Percentiles rank a stretch among this genome's conserved stretches.
phyloP scores from a whole-genome alignment of 1,140 invertebrate species.

The Tachypleus tridentatus region DNA sequence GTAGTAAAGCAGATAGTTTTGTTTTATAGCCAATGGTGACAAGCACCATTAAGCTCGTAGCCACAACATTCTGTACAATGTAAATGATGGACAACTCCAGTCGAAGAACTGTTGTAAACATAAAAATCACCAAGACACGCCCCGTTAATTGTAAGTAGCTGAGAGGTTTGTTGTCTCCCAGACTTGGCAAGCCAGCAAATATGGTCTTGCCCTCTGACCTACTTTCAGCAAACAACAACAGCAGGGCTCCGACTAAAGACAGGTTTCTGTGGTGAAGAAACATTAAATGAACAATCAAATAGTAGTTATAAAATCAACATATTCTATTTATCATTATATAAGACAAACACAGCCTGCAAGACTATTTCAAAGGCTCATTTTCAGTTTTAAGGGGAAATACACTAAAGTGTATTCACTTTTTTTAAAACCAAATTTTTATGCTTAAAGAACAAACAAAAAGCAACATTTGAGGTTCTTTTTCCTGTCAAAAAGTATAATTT shows the following conservation, averaged over 20 bases:
- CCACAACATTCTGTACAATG: conserved; percentile 80
- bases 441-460: too few species aligned
- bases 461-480: too few species aligned
- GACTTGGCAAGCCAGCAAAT: conserved; percentile 93
- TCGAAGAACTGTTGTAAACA: conserved; percentile 93
- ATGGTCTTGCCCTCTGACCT: conserved; percentile 73
- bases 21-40: conserved; percentile 98
- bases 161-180: conserved; percentile 95
- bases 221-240: conserved; percentile 89
- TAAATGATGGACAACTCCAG: conserved; percentile 81
- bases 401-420: too few species aligned
- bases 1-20: conserved; percentile 87
- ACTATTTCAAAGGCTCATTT: too few species aligned
- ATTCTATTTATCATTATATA: too few species aligned
- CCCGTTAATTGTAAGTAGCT: conserved; percentile 94
- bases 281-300: too few species aligned
- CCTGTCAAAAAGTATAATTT: too few species aligned
- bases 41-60: conserved; percentile 85
- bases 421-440: too few species aligned
- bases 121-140: conserved; percentile 88
- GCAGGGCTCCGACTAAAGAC: conserved; percentile 85
- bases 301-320: too few species aligned
- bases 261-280: conserved; percentile 47
- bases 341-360: too few species aligned
- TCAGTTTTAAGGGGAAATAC: too few species aligned